These are phyloP conservation scores for Chiloscyllium punctatum DNA, from an alignment of 2,797 vertebrate species.

Conservation along the genomic window DNA sequence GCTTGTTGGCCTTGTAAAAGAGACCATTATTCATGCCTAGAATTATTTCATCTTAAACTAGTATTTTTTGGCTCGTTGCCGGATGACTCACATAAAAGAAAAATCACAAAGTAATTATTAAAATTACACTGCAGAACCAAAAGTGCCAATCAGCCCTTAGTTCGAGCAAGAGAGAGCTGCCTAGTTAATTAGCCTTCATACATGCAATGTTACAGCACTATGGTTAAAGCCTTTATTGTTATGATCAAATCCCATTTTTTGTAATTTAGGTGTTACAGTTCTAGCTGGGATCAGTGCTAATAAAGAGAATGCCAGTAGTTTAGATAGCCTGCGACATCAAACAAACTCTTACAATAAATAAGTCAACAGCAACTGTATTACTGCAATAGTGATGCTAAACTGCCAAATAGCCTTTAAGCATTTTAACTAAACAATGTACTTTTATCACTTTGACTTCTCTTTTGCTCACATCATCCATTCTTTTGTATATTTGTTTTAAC, in stretches of 20 bases:
- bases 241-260: background rate
- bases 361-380: background rate
- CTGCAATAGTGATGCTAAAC: background rate
- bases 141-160: background rate
- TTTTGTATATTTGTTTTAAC: background rate
- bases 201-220: background rate
- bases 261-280: background rate
- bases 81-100: conserved; percentile 6
- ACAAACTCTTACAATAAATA: background rate
- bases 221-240: background rate
- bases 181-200: background rate
- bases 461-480: background rate
- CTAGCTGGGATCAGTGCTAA: background rate
- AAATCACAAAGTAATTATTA: conserved; percentile 17
- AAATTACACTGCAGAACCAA: background rate
- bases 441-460: background rate
- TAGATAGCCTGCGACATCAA: background rate
- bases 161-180: background rate
- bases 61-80: conserved; percentile 8
- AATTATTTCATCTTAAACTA: background rate
- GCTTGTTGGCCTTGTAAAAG: background rate
- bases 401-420: background rate
- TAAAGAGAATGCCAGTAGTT: background rate
- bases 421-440: conserved; percentile 6
- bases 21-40: background rate